Evolutionary conservation across 2,888 invertebrate species (phyloP).

Genomic region (Stramonita haemastoma): DNA sequence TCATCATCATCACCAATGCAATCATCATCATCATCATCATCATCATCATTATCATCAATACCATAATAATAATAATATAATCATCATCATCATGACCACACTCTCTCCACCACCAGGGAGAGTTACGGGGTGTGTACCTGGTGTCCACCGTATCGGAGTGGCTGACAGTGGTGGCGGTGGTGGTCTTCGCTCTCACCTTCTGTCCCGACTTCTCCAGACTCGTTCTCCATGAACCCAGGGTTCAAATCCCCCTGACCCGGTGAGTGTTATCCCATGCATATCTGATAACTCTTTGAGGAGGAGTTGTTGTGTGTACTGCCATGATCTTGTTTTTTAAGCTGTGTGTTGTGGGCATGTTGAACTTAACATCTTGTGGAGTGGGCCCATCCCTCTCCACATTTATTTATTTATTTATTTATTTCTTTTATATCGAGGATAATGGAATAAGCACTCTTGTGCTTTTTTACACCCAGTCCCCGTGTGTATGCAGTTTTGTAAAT

Average conservation of each 20-base stretch:
- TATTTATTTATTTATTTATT: too few relatives aligned
- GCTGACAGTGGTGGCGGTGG: constrained; percentile 57
- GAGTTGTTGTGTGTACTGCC: too few relatives aligned
- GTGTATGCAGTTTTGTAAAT: too few relatives aligned
- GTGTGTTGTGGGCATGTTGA: too few relatives aligned
- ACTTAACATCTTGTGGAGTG: too few relatives aligned
- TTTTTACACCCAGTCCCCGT: too few relatives aligned
- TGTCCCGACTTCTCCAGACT: constrained; percentile 54
- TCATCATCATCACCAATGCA: not conserved
- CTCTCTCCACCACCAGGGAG: constrained; percentile 47
- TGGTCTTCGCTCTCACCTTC: constrained; percentile 57
- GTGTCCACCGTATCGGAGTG: constrained; percentile 61
- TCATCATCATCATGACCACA: not conserved
- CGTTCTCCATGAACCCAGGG: constrained; percentile 46
- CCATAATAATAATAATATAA: not conserved
- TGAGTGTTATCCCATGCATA: not conserved
- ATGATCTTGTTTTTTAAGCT: too few relatives aligned
- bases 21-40: not conserved
- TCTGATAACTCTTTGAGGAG: too few relatives aligned
- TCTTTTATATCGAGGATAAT: too few relatives aligned
- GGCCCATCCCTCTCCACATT: too few relatives aligned
- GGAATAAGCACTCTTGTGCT: too few relatives aligned
- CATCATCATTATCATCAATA: not conserved
- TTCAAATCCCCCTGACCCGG: not conserved
- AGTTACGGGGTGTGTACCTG: constrained; percentile 55